These are phyloP conservation scores for Caenorhabditis tropicalis DNA, from an alignment of 1,140 invertebrate genomes.

Conservation along the genomic window DNA sequence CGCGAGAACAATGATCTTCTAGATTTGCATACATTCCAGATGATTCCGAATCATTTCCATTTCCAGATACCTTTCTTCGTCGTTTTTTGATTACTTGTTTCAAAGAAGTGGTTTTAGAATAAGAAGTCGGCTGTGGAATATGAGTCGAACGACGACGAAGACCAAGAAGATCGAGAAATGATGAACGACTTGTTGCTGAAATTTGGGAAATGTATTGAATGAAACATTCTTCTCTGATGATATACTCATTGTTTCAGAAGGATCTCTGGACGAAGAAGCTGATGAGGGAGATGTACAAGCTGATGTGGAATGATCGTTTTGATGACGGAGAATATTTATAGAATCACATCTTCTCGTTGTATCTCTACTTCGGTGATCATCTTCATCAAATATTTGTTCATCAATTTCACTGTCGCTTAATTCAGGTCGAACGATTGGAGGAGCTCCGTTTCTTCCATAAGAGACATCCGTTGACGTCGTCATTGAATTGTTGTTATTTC, in stretches of 20 bases:
- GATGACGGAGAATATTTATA: not conserved
- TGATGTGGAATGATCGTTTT: slow-evolving; percentile 33
- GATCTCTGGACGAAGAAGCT: slow-evolving; percentile 49
- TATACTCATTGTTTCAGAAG: slow-evolving; percentile 54
- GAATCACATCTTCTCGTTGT: slow-evolving; percentile 38
- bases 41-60: slow-evolving; percentile 11
- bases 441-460: slow-evolving; percentile 17
- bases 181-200: slow-evolving; percentile 56
- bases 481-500: slow-evolving; percentile 38
- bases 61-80: not conserved
- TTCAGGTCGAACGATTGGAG: slow-evolving; percentile 57
- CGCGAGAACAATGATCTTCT: slow-evolving; percentile 13
- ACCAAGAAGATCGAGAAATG: slow-evolving; percentile 56
- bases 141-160: slow-evolving; percentile 46
- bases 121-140: slow-evolving; percentile 33
- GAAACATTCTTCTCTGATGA: not conserved
- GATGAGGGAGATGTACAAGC: slow-evolving; percentile 56
- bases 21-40: slow-evolving; percentile 24
- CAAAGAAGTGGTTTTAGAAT: slow-evolving; percentile 2
- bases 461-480: slow-evolving; percentile 58
- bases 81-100: slow-evolving; percentile 23
- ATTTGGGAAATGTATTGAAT: not conserved
- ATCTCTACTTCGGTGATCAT: not conserved
- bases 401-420: slow-evolving; percentile 55
- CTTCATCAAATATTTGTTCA: slow-evolving; percentile 53